Conservation (phyloP, 1,140 invertebrate species). For the Octopus bimaculoides region DNA sequence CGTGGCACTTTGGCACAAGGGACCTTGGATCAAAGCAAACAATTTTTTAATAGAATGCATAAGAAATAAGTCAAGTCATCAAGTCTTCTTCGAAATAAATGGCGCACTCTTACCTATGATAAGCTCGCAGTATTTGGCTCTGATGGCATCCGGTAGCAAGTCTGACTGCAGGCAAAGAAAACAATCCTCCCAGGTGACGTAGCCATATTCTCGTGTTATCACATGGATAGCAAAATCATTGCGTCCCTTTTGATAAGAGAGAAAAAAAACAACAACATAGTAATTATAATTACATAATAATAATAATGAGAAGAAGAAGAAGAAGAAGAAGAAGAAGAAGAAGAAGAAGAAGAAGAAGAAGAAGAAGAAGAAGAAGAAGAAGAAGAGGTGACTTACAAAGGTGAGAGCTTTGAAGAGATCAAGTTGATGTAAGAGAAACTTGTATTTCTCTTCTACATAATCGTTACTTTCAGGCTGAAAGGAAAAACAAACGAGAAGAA, state of each 20-base stretch:
- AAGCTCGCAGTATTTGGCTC: slow-evolving; percentile 56
- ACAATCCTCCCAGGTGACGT: slow-evolving; percentile 56
- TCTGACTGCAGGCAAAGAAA: slow-evolving; percentile 53
- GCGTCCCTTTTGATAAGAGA: slow-evolving; percentile 38
- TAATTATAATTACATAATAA: too few species aligned
- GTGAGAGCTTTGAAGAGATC: slow-evolving; percentile 52
- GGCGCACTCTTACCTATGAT: slow-evolving; percentile 44
- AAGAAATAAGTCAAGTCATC: not conserved
- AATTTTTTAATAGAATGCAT: not conserved
- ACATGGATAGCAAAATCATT: slow-evolving; percentile 55
- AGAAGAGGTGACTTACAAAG: slow-evolving; percentile 42
- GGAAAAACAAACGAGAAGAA: not conserved
- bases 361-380: too few species aligned
- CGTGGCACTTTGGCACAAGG: not conserved
- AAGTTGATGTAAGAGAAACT: slow-evolving; percentile 53
- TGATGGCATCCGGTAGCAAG: slow-evolving; percentile 49
- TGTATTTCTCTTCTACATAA: slow-evolving; percentile 48
- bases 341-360: too few species aligned
- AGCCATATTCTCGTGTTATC: slow-evolving; percentile 54
- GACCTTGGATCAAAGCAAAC: not conserved
- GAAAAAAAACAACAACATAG: too few species aligned
- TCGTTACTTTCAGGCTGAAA: slow-evolving; percentile 37
- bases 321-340: too few species aligned
- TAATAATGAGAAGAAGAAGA: too few species aligned
- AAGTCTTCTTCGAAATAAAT: not conserved